Conservation (phyloP, 2,888 invertebrate species). For the Drosophila hamatofila region DNA sequence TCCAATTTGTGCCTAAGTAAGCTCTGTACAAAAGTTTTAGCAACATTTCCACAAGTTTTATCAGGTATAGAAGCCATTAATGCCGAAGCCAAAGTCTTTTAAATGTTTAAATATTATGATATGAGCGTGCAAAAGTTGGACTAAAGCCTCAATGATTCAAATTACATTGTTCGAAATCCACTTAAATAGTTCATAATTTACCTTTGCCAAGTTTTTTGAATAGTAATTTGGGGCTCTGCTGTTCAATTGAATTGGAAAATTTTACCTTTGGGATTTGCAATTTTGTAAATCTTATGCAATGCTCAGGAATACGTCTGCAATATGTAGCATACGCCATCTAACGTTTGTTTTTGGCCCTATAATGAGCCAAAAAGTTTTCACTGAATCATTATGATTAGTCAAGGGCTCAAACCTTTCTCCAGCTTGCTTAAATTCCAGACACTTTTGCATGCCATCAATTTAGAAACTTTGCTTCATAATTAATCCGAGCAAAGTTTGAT, state of each 20-base stretch:
- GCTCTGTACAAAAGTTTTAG: conserved; percentile 17
- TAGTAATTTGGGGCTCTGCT: not conserved
- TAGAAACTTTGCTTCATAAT: conserved; percentile 2
- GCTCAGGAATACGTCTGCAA: not conserved
- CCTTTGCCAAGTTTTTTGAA: not conserved
- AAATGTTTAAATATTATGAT: conserved; percentile 1
- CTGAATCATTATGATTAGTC: not conserved
- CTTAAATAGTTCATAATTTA: not conserved
- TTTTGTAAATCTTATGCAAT: not conserved
- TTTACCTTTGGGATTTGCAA: accelerated
- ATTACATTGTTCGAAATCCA: not conserved
- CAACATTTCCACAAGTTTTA: conserved; percentile 13
- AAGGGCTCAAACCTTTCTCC: not conserved
- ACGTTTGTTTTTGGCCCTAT: not conserved
- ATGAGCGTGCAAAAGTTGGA: not conserved
- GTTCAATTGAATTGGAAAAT: not conserved
- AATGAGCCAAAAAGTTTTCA: not conserved
- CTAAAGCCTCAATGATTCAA: not conserved
- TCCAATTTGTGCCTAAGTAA: conserved; percentile 41
- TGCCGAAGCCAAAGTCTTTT: conserved; percentile 1
- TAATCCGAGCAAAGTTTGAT: conserved; percentile 4
- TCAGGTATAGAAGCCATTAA: conserved; percentile 13
- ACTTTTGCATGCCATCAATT: not conserved
- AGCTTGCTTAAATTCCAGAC: not conserved
- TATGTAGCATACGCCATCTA: not conserved